Percentiles rank a stretch among this genome's conserved stretches.
Evolutionary conservation across 2,113 vertebrate species (phyloP).

Genomic region (Geococcyx californianus): DNA sequence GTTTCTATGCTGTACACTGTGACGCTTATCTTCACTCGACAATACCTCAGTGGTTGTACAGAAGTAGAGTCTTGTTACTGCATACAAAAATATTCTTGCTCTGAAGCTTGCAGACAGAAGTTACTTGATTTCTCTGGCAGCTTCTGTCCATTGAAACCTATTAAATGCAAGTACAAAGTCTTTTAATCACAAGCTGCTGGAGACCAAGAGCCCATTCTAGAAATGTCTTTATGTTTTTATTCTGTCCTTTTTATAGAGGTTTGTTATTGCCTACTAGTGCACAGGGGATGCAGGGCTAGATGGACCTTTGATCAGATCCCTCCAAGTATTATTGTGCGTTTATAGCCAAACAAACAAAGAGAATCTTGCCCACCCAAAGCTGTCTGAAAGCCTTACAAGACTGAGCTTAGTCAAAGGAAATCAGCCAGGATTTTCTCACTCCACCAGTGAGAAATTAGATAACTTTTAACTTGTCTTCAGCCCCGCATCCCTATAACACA

Average conservation of each 20-base stretch:
- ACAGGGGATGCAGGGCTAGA: neutral
- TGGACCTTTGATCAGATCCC: neutral
- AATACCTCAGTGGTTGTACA: neutral
- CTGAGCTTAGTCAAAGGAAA: neutral
- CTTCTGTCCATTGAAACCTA: neutral
- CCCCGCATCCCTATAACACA: neutral
- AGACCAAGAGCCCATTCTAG: neutral
- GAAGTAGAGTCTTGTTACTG: neutral
- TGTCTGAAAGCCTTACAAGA: neutral
- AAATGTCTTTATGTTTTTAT: neutral
- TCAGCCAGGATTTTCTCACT: neutral
- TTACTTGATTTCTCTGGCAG: constrained; percentile 12
- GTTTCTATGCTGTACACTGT: neutral
- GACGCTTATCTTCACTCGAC: constrained; percentile 5
- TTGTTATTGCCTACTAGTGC: neutral
- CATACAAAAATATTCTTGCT: constrained; percentile 27
- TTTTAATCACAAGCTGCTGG: neutral
- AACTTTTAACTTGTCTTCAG: neutral
- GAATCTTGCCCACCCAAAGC: neutral
- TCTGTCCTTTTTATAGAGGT: neutral
- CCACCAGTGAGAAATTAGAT: neutral
- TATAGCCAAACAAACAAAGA: neutral
- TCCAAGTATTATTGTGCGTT: neutral
- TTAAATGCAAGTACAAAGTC: neutral
- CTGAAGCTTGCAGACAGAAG: constrained; percentile 30